A percentile compares a stretch with the other conserved stretches of the same genome.
Conservation (phyloP, 1,140 invertebrate species). For the Drosophila navojoa region DNA sequence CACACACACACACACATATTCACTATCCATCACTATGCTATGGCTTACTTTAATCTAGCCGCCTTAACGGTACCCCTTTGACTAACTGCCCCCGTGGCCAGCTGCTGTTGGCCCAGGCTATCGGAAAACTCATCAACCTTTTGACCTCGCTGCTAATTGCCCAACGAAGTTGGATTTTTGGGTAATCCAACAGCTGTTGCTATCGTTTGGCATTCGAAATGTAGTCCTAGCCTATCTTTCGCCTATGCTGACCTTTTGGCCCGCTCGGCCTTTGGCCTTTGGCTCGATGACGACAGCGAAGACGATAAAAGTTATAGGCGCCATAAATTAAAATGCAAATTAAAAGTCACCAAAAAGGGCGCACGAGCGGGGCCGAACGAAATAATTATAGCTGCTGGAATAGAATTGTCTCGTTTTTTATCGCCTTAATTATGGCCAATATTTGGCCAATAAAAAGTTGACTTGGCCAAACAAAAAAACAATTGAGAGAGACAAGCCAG, state of each 20-base stretch:
- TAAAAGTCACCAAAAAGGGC: constrained; percentile 51
- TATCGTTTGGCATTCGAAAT: constrained; percentile 38
- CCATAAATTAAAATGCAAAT: constrained; percentile 81
- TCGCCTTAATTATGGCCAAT: constrained; percentile 76
- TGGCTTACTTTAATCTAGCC: constrained; percentile 1
- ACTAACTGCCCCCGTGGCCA: not conserved
- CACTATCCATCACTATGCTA: constrained; percentile 8
- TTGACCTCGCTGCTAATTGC: constrained; percentile 68
- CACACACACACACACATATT: no score
- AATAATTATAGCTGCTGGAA: constrained; percentile 59
- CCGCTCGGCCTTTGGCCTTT: constrained; percentile 13
- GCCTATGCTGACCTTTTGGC: constrained; percentile 40
- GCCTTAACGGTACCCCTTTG: constrained; percentile 7
- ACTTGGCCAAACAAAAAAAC: constrained; percentile 37
- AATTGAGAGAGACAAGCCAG: not conserved
- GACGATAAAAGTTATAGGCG: constrained; percentile 76
- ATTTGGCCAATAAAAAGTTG: constrained; percentile 66
- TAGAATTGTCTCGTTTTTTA: constrained; percentile 46
- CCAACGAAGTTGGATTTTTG: constrained; percentile 39
- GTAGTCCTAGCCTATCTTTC: constrained; percentile 1
- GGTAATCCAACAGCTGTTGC: constrained; percentile 60
- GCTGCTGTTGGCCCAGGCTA: constrained; percentile 29
- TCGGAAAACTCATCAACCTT: constrained; percentile 36
- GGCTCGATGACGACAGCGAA: constrained; percentile 14
- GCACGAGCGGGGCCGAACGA: not conserved